Base-by-base conservation (phyloP, 2,113 vertebrate genomes). In the Vicugna pacos region DNA sequence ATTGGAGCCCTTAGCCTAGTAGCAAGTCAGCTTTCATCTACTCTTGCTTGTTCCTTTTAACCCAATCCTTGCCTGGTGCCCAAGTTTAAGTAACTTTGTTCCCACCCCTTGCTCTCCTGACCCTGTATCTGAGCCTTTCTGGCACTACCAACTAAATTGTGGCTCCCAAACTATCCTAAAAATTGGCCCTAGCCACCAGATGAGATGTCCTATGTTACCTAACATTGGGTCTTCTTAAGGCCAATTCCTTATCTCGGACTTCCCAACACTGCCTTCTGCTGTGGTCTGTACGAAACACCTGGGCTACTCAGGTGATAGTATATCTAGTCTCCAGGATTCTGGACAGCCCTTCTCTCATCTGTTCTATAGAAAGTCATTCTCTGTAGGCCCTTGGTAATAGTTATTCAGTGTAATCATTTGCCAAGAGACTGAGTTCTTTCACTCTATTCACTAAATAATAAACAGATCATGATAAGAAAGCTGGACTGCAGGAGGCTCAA, bases 401-500 rank as follows among this genome's bases (percentile, higher is more conserved):
- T 90, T 69, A 79, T 11, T 90, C 48, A 81, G 8, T 75, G 16
- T 64, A 83, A 89, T 75, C 1, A 54, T 52, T 72, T 60, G 26
- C 54, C 64, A 90, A 90, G 46, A 10, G 95, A 76, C 16, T 65
- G 56, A 89, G 16, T 69, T 93, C 0, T 81, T 89, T 93, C 3
- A 72, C 30, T 82, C 82, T n/a, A 82, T 76, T 93, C 16, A 69
- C 6, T n/a, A 69, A 81, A 30, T 14, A 93, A 72, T 46, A 58
- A 94, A 91, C 14, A 50, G 12, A 86, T 92, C 30, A 24, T 38
- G 26, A 77, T 94, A 62, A 92, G 54, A 91, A 96, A 58, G 26
- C 9, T 93, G 46, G 30, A 8, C 19, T 89, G 88, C 52, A 83
- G 32, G 5, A 80, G 14, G 1, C 17, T 62, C 69, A 67, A 28